Evolutionary conservation across 2,888 invertebrate genomes (phyloP), one percentile per base, ranked within the genome.

Genomic region (Gnatocerus cornutus): DNA sequence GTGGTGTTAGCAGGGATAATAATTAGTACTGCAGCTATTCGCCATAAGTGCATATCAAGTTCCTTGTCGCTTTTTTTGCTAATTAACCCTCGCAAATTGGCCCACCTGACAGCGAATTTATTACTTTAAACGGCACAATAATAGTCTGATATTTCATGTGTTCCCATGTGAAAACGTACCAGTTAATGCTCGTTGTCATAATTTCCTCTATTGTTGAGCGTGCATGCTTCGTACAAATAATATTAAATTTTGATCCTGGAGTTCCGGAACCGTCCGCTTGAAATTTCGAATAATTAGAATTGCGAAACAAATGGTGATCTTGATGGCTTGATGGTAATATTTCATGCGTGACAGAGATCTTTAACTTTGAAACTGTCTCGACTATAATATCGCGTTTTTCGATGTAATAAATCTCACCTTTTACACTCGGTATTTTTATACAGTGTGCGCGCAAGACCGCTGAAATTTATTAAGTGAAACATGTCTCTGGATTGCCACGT

Each of bases 291-390:
- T 43, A 33, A 53, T 53, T 33, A 53, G 3, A 50, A 50, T 50
- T 55, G 16, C 12, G 55, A 21, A 21, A 56, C 41, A 30, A 43
- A 53, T 13, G n/a, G 56, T 43, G 56, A 43, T 56, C 30, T 43
- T 39, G 56, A 56, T 41, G 27, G 39, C 37, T 62, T 62, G 50
- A 62, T 62, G 39, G 50, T 50, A 27, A 21, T 48, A 41, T 52
- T 63, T 52, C 53, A 43, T 63, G 63, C 52, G 50, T 63, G 63
- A 63, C 63, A 52, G 52, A 63, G 50, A 63, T 52, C 63, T 63
- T 29, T 30, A 62, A 46, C 48, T 16, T 12, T 10, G 41, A 62
- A 62, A 52, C 63, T 52, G 63, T 52, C 52, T 63, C 43, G 41
- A 37, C 12, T 16, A 39, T 48, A 62, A 62, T 63, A 63, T 63